Conservation (phyloP, 2,888 invertebrate species). For the Venustoraphidia nigricollis region DNA sequence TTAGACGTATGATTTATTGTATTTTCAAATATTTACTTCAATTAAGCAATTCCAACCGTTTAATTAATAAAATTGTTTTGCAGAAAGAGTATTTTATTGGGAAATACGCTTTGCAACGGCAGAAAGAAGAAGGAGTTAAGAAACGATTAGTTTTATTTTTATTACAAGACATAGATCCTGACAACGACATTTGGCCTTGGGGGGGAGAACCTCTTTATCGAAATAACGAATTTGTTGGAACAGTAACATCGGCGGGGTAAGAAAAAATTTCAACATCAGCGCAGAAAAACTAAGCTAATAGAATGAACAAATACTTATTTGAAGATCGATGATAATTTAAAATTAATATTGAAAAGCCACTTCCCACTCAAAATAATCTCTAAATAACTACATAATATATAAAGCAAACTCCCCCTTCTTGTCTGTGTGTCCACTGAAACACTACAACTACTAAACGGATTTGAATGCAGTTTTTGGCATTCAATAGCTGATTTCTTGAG, state of each 20-base stretch:
- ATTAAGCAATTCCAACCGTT: background rate
- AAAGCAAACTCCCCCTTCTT: no score
- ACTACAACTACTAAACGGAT: no score
- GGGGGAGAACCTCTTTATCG: conserved; percentile 53
- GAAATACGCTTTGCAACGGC: conserved; percentile 41
- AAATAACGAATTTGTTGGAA: conserved; percentile 47
- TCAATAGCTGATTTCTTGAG: no score
- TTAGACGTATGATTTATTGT: conserved; percentile 17
- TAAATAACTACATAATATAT: no score
- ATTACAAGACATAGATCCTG: conserved; percentile 42
- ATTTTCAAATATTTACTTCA: background rate
- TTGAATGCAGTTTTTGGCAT: no score
- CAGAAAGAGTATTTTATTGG: conserved; percentile 48
- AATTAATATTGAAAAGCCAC: no score
- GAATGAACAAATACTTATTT: no score
- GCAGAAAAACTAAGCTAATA: no score
- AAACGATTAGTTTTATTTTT: conserved; percentile 47
- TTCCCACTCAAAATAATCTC: no score
- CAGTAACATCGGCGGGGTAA: conserved; percentile 47
- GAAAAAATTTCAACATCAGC: background rate
- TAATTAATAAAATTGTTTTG: conserved; percentile 7
- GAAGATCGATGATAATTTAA: no score
- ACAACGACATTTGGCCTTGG: conserved; percentile 52
- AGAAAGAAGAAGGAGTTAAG: conserved; percentile 41
- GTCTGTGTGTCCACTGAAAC: no score